Evolutionary conservation across 2,888 invertebrate genomes (phyloP), one percentile per base, ranked within the genome.

Genomic region (Pseudeuparius sepicola): DNA sequence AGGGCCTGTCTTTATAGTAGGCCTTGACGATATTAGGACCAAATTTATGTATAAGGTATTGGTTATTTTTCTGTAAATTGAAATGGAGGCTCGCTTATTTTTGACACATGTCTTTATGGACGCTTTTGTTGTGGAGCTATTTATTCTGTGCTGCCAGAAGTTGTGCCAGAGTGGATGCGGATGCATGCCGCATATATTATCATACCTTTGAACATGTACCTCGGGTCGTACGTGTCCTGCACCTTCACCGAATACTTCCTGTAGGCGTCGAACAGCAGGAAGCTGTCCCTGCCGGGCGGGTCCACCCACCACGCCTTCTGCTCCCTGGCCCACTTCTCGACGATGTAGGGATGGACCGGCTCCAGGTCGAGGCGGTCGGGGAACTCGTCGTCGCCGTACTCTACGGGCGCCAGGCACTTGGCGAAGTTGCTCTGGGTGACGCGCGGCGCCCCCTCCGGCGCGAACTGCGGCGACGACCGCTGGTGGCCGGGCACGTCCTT

Each of bases 271-370:
- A 70, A 65, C 2, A 73, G 50, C 1, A 62, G 63, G 37, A 67
- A 68, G 4, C 68, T 71, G 45, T 73, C 67, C 14, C 58, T 51
- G 1, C 70, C 71, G 3, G 72, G 72, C 45, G 65, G 66, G 47
- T 66, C 66, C 1, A 73, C 67, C 71, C 71, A 73, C 41, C 61
- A 65, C 0, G 69, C 70, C 44, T 64, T 68, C 20, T 65, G 67
- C 15, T 54, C 60, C 7, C 54, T 44, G 4, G 67, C 62, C 70
- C 70, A 67, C 5, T 57, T 55, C 2, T 71, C 61, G 30, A 70
- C 41, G 13, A 56, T 47, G 13, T 42, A 42, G 1, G 54, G 50
- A 39, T 53, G 47, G 4, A 56, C 39, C 17, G 43, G 24, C 24
- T 36, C 31, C 12, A 41, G 36, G 12, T 39, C 11, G 4, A 45